Evolutionary conservation across 1,140 invertebrate genomes (phyloP).

Genomic region (Zaprionus vittiger): DNA sequence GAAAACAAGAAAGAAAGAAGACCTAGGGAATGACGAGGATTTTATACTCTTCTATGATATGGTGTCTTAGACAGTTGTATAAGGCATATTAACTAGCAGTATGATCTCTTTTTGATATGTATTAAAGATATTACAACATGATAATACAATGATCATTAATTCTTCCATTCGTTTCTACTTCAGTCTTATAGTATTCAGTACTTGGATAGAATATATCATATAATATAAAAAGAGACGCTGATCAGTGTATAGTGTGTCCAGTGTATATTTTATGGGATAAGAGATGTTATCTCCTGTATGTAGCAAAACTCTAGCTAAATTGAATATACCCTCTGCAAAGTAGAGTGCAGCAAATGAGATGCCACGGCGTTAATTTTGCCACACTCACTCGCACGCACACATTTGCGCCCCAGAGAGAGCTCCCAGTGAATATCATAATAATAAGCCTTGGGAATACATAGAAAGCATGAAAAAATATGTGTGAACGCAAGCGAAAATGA

Average conservation of each 20-base stretch:
- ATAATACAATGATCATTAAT: too few species aligned
- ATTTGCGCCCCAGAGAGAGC: neutral
- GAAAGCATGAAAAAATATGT: slow-evolving; percentile 47
- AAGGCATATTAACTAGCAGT: too few species aligned
- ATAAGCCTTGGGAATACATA: slow-evolving; percentile 64
- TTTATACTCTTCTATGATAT: neutral
- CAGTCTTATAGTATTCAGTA: too few species aligned
- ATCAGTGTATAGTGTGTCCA: too few species aligned
- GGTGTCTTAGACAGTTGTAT: neutral
- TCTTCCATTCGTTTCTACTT: too few species aligned
- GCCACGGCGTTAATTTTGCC: slow-evolving; percentile 36
- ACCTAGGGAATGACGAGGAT: neutral
- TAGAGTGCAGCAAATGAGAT: slow-evolving; percentile 28
- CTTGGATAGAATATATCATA: too few species aligned
- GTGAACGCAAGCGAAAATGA: neutral
- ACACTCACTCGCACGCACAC: neutral
- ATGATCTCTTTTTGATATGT: neutral
- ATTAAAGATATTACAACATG: too few species aligned
- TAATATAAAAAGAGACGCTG: neutral
- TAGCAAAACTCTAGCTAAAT: neutral
- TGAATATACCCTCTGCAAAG: neutral
- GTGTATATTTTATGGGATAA: neutral
- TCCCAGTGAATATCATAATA: slow-evolving; percentile 66
- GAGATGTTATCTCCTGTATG: neutral
- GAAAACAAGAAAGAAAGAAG: slow-evolving; percentile 7